Conservation (phyloP, 2,113 vertebrate genomes). For the Callipepla squamata region DNA sequence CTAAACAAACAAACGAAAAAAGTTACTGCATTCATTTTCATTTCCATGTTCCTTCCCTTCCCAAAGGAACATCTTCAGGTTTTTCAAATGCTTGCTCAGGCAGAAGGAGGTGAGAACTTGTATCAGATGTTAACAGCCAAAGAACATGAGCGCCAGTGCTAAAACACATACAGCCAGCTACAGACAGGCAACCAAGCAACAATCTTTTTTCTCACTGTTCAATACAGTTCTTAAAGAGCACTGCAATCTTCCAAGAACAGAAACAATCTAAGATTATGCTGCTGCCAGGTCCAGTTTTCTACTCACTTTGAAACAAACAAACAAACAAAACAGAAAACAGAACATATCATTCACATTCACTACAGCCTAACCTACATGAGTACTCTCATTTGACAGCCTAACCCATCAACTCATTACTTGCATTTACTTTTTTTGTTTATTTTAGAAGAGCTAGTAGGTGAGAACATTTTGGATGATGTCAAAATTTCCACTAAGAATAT, state of each 20-base stretch:
- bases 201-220: not conserved
- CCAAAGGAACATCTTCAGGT: not conserved
- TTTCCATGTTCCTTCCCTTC: not conserved
- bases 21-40: not conserved
- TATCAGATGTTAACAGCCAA: not conserved
- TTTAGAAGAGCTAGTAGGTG: not conserved
- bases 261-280: not conserved
- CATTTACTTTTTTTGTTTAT: not conserved
- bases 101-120: not conserved
- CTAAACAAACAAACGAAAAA: not conserved
- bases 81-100: not conserved
- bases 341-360: not conserved
- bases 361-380: not conserved
- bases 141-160: not conserved
- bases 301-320: not conserved
- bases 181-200: not conserved
- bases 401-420: not conserved
- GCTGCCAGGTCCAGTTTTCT: not conserved
- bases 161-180: no score
- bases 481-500: not conserved
- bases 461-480: not conserved
- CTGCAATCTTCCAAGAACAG: not conserved
- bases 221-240: not conserved
- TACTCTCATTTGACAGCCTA: not conserved
- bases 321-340: no score